A percentile compares a stretch with the other conserved stretches of the same genome.
phyloP scores from a whole-genome alignment of 2,888 invertebrate species.

The Reticulitermes lucifugus region DNA sequence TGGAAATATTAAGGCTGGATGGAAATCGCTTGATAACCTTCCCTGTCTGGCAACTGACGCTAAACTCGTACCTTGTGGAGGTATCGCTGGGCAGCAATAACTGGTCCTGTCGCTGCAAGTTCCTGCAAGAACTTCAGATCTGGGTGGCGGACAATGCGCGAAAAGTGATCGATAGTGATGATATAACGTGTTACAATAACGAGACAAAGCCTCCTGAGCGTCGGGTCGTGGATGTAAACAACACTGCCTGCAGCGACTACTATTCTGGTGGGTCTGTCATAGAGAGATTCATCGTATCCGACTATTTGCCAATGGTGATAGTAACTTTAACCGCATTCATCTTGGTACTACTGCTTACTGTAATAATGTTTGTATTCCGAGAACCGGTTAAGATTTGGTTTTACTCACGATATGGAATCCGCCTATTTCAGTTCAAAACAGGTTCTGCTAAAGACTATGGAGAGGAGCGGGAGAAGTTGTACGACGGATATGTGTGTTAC shows the following conservation, averaged over 20 bases:
- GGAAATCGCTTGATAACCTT: conserved; percentile 86
- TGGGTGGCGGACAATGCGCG: conserved; percentile 86
- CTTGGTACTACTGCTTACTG: conserved; percentile 79
- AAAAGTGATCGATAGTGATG: conserved; percentile 81
- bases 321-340: conserved; percentile 83
- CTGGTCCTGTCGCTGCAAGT: conserved; percentile 93
- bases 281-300: conserved; percentile 83
- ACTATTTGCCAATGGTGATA: conserved; percentile 87
- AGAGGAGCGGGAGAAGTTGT: conserved; percentile 86
- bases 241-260: conserved; percentile 88
- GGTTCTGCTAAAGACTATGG: conserved; percentile 68
- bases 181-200: conserved; percentile 85
- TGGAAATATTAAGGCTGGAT: conserved; percentile 84
- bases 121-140: conserved; percentile 84
- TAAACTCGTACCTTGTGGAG: conserved; percentile 77
- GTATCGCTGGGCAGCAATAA: conserved; percentile 85
- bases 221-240: conserved; percentile 85
- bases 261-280: conserved; percentile 86
- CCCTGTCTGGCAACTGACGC: conserved; percentile 81
- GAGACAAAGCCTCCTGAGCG: conserved; percentile 80
- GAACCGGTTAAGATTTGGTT: conserved; percentile 89
- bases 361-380: conserved; percentile 86
- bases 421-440: conserved; percentile 77
- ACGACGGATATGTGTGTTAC: conserved; percentile 94
- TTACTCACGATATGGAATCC: conserved; percentile 86